A percentile compares a stretch with the other conserved stretches of the same genome.
Conservation (phyloP, 2,797 vertebrate species). For the Darevskia nairensis region DNA sequence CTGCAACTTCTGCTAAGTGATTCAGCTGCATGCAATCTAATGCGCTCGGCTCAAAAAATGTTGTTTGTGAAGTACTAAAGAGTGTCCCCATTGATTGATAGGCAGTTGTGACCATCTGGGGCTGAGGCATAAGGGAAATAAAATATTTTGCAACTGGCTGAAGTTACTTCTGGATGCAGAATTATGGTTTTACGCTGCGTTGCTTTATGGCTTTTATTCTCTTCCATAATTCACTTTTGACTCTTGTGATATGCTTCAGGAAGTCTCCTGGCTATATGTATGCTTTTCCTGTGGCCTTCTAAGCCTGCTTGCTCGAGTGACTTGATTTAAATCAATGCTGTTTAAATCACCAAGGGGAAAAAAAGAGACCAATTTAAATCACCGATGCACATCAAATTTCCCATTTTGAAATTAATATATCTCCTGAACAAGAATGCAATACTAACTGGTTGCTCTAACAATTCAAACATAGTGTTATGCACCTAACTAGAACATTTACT, state of each 20-base stretch:
- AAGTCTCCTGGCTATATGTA: conserved; percentile 1
- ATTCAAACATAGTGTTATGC: neutral
- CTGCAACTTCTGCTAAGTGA: conserved; percentile 13
- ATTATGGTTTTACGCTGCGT: conserved; percentile 10
- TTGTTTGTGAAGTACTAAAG: neutral
- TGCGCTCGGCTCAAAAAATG: neutral
- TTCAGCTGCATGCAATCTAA: neutral
- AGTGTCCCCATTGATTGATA: conserved; percentile 14
- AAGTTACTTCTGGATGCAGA: conserved; percentile 22
- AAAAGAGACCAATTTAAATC: neutral
- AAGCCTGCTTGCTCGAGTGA: neutral
- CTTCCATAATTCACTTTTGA: conserved; percentile 11
- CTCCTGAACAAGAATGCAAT: neutral
- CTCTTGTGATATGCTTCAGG: neutral
- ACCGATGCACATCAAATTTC: neutral
- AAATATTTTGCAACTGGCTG: conserved; percentile 20
- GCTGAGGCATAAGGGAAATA: conserved; percentile 8
- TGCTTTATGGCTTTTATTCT: conserved; percentile 18
- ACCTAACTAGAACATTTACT: neutral
- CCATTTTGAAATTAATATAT: neutral
- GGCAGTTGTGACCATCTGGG: neutral
- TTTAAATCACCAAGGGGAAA: neutral
- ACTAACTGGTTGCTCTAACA: neutral
- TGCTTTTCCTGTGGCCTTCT: conserved; percentile 1
- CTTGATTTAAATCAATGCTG: neutral